Base-by-base conservation (phyloP, 2,888 invertebrate genomes). In the Ferdinandea cuprea region DNA sequence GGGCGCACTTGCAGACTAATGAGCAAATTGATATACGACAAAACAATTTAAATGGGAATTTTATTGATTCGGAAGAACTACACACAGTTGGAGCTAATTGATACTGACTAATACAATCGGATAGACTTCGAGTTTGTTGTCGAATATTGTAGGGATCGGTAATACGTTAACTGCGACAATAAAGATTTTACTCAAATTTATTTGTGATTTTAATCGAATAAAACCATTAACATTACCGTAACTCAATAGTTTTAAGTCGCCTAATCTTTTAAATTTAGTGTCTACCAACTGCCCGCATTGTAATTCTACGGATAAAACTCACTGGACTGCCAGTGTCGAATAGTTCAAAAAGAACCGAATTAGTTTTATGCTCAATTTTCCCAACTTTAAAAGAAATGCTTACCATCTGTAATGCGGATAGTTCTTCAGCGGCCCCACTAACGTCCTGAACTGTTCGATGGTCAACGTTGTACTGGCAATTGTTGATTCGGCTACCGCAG, bases 91-190 rank as follows among this genome's bases (percentile, higher is more conserved):
- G n/a, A n/a, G n/a, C n/a, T n/a, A n/a, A n/a, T n/a, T n/a, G n/a
- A n/a, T n/a, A n/a, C n/a, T n/a, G n/a, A n/a, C n/a, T n/a, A n/a
- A n/a, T n/a, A n/a, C n/a, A n/a, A n/a, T n/a, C n/a, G n/a, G n/a
- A n/a, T n/a, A n/a, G n/a, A n/a, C n/a, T n/a, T n/a, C n/a, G n/a
- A n/a, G n/a, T n/a, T n/a, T n/a, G n/a, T n/a, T n/a, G n/a, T n/a
- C n/a, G n/a, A n/a, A n/a, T n/a, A n/a, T 7, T 25, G 52, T 40
- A 17, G 52, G 52, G n/a, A 52, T 30, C 17, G 52, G 40, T 32
- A 42, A 30, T 44, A 63, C 44, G 28, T 71, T 11, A 59, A 48
- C 59, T 58, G 71, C 13, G 17, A 59, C 42, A 48, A 58, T 50
- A 50, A 46, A 71, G 4, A 63, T 7, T 32, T 63, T 32, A 25